Evolutionary conservation across 2,797 vertebrate species (phyloP).

Genomic region (Cryptoblepharus egeriae): DNA sequence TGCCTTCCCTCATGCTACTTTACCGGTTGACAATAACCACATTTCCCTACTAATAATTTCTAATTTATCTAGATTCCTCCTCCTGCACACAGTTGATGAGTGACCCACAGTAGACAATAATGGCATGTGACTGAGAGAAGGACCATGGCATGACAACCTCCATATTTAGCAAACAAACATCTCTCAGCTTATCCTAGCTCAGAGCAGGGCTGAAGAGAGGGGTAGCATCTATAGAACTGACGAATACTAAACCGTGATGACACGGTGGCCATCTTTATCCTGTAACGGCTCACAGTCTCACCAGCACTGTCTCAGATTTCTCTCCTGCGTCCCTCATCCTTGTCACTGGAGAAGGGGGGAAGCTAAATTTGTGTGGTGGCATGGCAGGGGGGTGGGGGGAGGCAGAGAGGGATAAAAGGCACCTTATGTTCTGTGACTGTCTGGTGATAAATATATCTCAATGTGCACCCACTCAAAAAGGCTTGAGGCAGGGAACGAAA

Average conservation of each 20-base stretch:
- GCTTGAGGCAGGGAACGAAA: conserved; percentile 10
- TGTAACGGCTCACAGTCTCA: neutral
- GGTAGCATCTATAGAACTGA: neutral
- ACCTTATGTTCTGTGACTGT: conserved; percentile 17
- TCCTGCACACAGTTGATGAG: too few species aligned
- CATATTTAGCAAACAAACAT: neutral
- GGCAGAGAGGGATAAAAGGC: neutral
- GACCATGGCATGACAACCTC: neutral
- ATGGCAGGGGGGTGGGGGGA: neutral
- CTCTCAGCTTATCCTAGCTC: neutral
- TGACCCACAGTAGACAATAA: neutral
- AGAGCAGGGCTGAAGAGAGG: neutral
- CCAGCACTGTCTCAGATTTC: conserved; percentile 1
- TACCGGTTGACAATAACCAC: neutral
- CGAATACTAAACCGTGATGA: neutral
- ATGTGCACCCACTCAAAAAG: conserved; percentile 28
- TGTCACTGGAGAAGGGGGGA: conserved; percentile 15
- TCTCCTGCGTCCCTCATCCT: conserved; percentile 6
- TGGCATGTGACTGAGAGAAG: neutral
- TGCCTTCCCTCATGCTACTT: too few species aligned
- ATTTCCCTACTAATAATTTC: neutral
- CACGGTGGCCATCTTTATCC: neutral
- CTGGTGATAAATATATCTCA: conserved; percentile 36
- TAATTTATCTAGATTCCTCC: neutral
- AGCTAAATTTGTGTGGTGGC: neutral